Base-by-base conservation (phyloP, 2,113 vertebrate genomes). In the Percopsis transmontana region DNA sequence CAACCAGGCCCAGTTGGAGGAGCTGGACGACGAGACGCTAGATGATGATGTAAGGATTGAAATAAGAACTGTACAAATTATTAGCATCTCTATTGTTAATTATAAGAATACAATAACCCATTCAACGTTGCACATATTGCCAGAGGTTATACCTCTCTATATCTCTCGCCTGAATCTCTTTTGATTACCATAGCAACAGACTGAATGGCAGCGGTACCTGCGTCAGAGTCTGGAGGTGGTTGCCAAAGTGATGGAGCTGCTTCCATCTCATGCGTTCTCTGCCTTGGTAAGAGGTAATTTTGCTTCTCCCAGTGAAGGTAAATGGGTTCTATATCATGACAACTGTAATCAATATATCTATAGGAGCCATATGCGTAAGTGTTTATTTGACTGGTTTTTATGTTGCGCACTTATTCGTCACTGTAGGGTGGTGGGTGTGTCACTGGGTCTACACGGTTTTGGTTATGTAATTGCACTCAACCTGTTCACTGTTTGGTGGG, bases 221-320 rank as follows among this genome's bases (percentile, higher is more conserved):
- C 95, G 96, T 86, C 97, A 98, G 92, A 99, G 97, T 91, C 86
- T 99, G 89, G 97, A 99, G 80, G 96, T 99, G 16, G 96, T 99
- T 87, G 95, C 97, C 88, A 98, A 95, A 91, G 97, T 99, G 88
- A 99, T 98, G 96, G 97, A 99, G 87, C 94, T 99, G 50, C 92
- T 99, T 66, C 97, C 97, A 63, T 98, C 96, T 12, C 96, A 98
- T 60, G 95, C 97, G 54, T 99, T 99, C 83, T 94, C 96, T 59
- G 96, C 95, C 0, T 88, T 99, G 69, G 97, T 99, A 92, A 95
- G 91, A 76, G 15, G 53, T 76, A 0, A 11, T 4, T 50, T 62
- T 55, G 2, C 3, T 59, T 18, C 58, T 19, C 8, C n/a, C 27
- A 20, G n/a, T 21, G 18, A 12, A n/a, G 47, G 15, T n/a, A 18